Base-by-base conservation (phyloP, 2,113 vertebrate genomes). In the Perognathus longimembris region DNA sequence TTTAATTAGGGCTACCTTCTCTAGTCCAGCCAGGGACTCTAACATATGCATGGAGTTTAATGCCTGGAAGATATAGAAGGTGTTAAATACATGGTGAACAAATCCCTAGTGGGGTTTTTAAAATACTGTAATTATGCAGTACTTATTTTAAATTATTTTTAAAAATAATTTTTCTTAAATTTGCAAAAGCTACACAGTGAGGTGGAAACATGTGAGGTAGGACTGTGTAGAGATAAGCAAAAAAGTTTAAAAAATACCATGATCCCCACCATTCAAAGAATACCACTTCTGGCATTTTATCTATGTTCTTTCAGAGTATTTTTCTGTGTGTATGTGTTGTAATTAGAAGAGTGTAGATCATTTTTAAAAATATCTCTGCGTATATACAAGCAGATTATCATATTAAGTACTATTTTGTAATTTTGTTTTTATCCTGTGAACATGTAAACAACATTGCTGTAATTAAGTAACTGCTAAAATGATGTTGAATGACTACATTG, bases 51-150 rank as follows among this genome's bases (percentile, higher is more conserved):
- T 54, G 71, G 66, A 93, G 30, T 3, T 76, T 91, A 92, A 75
- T 89, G 71, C 75, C 71, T 95, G 79, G 61, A 3, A 67, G 70
- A 42, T 83, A 71, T 12, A 89, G 89, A 95, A 90, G 66, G 61
- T 85, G 64, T 42, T 89, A 82, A 88, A 75, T 77, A 63, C 71
- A 83, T 61, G n/a, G 40, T 89, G 92, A 96, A 90, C 4, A 50
- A 86, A 86, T 83, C 67, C 30, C 26, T 64, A 59, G n/a, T 38
- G 77, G 90, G 71, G 67, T 38, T 71, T 91, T 92, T 88, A 95
- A 45, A 86, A 94, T 89, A 75, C 59, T 94, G 22, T 83, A 86
- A 94, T 92, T 91, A 75, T 82, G 74, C 86, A 84, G 77, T 67
- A 45, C 84, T 90, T 71, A 40, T 70, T 59, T 82, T 38, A 90